Evolutionary conservation across 2,797 vertebrate species (phyloP), one percentile per base, ranked within the genome.

Genomic region (Pseudochaenichthys georgianus): DNA sequence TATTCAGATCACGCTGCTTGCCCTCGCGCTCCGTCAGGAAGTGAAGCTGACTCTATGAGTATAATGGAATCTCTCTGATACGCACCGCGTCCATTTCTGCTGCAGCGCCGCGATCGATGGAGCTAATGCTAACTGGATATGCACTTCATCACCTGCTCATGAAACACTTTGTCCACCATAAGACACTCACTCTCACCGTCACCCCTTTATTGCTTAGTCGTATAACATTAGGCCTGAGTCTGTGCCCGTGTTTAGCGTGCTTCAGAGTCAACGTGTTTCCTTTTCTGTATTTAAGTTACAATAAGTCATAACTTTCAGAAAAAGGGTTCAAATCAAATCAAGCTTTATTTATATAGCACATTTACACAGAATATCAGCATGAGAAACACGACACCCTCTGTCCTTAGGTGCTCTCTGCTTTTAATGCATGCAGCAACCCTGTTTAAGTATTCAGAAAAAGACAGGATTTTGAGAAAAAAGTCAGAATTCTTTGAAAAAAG

Each of bases 1-100:
- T 75, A 82, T 81, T 73, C 64, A 83, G 80, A 86, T 85, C 0
- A 59, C 6, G 15, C 45, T 23, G 53, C n/a, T 45, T 52, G 41
- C 50, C 19, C 65, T 53, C 19, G 38, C 70, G 9, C 80, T 80
- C 79, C 55, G 42, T 82, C 28, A 83, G 83, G 89, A 89, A 83
- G 85, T 78, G 76, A 78, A 92, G 87, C 87, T 82, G 93, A 93
- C 94, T n/a, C n/a, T n/a, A n/a, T 86, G 87, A 84, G 85, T 78
- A 77, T 93, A 93, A 95, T 94, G 93, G 91, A 93, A 94, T 94
- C 91, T 73, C 87, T 83, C 79, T 85, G 85, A 92, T 92, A 87
- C 89, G 87, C 84, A 75, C 85, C 83, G 75, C 88, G 75, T 91
- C 87, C 83, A 75, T 92, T 93, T 91, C 85, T 87, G 86, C 89